Evolutionary conservation across 1,140 invertebrate genomes (phyloP), one percentile per base, ranked within the genome.

Genomic region (Sitophilus oryzae): DNA sequence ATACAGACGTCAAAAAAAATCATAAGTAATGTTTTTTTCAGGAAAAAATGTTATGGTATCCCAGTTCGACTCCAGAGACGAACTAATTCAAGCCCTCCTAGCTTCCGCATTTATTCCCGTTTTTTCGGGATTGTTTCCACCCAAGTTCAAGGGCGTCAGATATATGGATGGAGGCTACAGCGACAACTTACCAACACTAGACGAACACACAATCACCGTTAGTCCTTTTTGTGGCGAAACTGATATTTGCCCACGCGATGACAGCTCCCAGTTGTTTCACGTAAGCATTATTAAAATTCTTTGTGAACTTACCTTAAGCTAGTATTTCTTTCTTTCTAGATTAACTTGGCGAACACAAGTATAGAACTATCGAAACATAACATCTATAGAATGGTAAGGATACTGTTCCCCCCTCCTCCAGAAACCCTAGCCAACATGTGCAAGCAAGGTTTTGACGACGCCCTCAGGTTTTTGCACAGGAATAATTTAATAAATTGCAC

Each of bases 141-240:
- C 95, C 1, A 80, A 80, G 52, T 96, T 93, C 71, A 85, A 86
- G 65, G 94, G 93, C 16, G 84, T 88, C 30, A 77, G 90, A 19
- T 98, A 97, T 69, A 93, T 98, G 80, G 96, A 99, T 72, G 96
- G 96, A 21, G 94, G 94, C 4, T 90, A 96, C 66, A 95, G 91
- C 50, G 89, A 98, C 64, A 99, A 99, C 77, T 76, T 98, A 60
- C 94, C 95, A 1, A 85, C 89, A 1, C 71, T 97, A 10, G 92
- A 99, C 72, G 87, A 93, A 68, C 87, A 96, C 66, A 99, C 96
- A 0, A 88, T 99, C 50, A 98, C 95, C 0, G 90, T 99, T 18
- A 94, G 90, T 66, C 96, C 96, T 0, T 99, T 99, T 74, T 92
- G 92, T 66, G 96, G 96, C 0, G 95, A 98, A 73, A 92, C 86